Percentiles rank a stretch among this genome's conserved stretches.
phyloP scores from a whole-genome alignment of 1,140 invertebrate species.

The Pantala flavescens region DNA sequence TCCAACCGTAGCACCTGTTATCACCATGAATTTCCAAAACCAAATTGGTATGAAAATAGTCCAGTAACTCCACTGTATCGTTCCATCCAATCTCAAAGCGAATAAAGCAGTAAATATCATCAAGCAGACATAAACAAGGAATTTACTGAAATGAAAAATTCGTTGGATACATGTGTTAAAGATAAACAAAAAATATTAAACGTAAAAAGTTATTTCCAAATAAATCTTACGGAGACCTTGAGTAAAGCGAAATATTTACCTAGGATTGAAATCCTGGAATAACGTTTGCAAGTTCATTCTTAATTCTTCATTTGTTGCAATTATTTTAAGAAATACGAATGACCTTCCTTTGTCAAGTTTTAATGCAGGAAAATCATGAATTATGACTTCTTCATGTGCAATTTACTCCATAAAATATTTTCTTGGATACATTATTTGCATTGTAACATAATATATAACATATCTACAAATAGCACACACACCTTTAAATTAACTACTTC shows the following conservation, averaged over 20 bases:
- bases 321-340: no score
- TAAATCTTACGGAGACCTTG: conserved; percentile 21
- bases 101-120: conserved; percentile 83
- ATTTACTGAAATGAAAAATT: conserved; percentile 60
- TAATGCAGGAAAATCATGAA: not conserved
- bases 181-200: conserved; percentile 13
- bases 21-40: conserved; percentile 91
- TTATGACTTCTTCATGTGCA: not conserved
- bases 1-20: conserved; percentile 76
- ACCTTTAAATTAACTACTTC: no score
- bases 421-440: no score
- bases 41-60: conserved; percentile 88
- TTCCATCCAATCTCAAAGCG: conserved; percentile 77
- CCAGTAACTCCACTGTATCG: conserved; percentile 87
- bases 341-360: not conserved
- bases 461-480: no score
- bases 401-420: not conserved
- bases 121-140: conserved; percentile 86
- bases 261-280: conserved; percentile 87
- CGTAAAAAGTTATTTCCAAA: conserved; percentile 12
- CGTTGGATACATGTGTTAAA: not conserved
- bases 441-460: no score
- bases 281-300: conserved; percentile 78
- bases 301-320: not conserved
- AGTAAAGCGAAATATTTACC: conserved; percentile 40